Evolutionary conservation across 2,113 vertebrate genomes (phyloP), one percentile per base, ranked within the genome.

Genomic region (Lamprotornis superbus): DNA sequence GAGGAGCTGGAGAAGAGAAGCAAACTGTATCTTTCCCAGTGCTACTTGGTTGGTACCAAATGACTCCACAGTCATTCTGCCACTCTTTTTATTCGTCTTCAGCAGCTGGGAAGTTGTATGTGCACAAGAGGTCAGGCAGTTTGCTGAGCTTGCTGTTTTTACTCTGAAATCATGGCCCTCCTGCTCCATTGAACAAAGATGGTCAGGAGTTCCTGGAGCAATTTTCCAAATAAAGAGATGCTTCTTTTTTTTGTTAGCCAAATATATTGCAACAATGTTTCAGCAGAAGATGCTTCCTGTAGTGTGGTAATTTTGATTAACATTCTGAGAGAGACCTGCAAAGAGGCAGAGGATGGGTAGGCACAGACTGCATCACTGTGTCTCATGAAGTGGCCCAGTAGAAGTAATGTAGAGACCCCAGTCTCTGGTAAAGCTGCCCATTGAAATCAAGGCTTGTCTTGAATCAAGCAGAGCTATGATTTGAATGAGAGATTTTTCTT

Each of bases 211-310:
- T 95, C 83, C 91, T 71, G 69, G 28, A 95, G 87, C 89, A 91
- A 95, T 90, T 95, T 96, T 90, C 91, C 93, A 89, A 89, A 91
- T 52, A 60, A 92, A 89, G n/a, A 81, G 10, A 87, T 8, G 7
- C 9, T 27, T 64, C 25, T 52, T 30, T 77, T 90, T 50, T n/a
- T 40, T 40, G 44, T 46, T 83, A 93, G 68, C 44, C 52, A 94
- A 94, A 89, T 75, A 68, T 37, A 86, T 89, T 92, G 24, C 83
- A 82, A 86, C 73, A 87, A 92, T 87, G 39, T 82, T 94, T 53
- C 77, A 84, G 61, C 56, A 87, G 56, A 90, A 83, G 30, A 92
- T 33, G 25, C 71, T 94, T 91, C 81, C 77, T 63, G 76, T 42
- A 86, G 33, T 46, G 50, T 61, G 39, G 39, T 24, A 90, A 89